These are phyloP conservation scores for Chiloscyllium plagiosum DNA, from an alignment of 2,113 vertebrate species.

Conservation along the genomic window DNA sequence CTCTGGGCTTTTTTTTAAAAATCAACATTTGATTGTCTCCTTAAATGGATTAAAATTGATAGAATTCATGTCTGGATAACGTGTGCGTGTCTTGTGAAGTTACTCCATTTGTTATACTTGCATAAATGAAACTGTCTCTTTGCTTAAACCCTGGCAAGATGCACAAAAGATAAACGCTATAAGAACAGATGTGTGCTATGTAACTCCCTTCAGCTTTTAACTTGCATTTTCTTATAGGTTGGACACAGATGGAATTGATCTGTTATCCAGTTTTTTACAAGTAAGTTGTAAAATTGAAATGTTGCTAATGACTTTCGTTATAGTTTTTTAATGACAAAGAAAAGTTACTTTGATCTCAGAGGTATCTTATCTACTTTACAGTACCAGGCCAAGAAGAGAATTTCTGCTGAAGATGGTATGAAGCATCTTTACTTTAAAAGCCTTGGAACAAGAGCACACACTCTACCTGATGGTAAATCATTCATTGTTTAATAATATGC, in stretches of 20 bases:
- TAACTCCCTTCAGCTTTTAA: background rate
- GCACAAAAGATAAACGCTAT: background rate
- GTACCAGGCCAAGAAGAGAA: conserved; percentile 96
- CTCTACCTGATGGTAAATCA: conserved; percentile 81
- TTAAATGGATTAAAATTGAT: background rate
- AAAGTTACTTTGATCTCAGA: background rate
- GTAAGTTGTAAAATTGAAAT: conserved; percentile 58
- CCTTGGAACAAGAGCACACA: conserved; percentile 80
- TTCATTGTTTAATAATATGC: background rate
- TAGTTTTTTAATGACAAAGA: too few species aligned
- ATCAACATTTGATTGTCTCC: background rate
- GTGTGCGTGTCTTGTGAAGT: background rate
- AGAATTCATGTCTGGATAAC: background rate
- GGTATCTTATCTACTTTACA: conserved; percentile 49
- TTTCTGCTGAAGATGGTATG: conserved; percentile 95
- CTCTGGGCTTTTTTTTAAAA: background rate
- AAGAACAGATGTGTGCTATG: background rate
- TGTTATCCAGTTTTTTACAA: conserved; percentile 88
- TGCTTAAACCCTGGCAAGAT: background rate
- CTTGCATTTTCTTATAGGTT: conserved; percentile 62
- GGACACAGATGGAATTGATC: conserved; percentile 90
- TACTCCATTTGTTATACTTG: background rate
- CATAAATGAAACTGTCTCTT: background rate
- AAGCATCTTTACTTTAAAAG: conserved; percentile 92
- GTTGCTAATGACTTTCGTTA: background rate